Evolutionary conservation across 2,113 vertebrate genomes (phyloP).

Genomic region (Cyprinodon brontotheroides): DNA sequence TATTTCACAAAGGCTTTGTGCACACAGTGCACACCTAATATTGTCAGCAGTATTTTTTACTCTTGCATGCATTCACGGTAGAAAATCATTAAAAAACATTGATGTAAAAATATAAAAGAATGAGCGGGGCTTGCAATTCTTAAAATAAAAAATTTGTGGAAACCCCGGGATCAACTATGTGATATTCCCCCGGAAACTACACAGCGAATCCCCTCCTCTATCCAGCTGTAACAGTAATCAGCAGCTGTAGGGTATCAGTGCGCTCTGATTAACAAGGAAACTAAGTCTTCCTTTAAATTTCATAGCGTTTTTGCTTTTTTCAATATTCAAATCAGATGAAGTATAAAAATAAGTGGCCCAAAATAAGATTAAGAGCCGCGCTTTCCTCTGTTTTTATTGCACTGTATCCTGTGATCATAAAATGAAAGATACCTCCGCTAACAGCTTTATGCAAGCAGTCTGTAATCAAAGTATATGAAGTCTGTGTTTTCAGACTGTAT

Average conservation of each 20-base stretch:
- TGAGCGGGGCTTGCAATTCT: not conserved
- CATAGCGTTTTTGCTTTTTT: not conserved
- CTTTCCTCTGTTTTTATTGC: not conserved
- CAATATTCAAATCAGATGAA: not conserved
- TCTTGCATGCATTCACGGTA: not conserved
- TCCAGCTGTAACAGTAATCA: slow-evolving; percentile 66
- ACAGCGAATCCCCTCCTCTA: slow-evolving; percentile 50
- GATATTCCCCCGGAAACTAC: slow-evolving; percentile 37
- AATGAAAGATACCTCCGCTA: not conserved
- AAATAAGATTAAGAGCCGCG: not conserved
- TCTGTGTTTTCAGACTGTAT: not conserved
- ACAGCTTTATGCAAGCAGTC: not conserved
- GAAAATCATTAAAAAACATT: not conserved
- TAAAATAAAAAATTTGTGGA: slow-evolving; percentile 26
- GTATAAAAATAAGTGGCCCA: not conserved
- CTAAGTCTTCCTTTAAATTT: slow-evolving; percentile 10
- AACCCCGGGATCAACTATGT: slow-evolving; percentile 45
- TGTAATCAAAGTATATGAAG: not conserved
- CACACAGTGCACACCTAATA: not conserved
- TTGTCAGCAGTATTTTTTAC: slow-evolving; percentile 3
- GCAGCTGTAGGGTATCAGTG: slow-evolving; percentile 54
- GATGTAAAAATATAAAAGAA: not conserved
- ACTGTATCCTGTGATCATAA: not conserved
- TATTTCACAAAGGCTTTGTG: slow-evolving; percentile 10
- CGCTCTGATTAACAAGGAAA: slow-evolving; percentile 41